A percentile compares a stretch with the other conserved stretches of the same genome.
phyloP scores from a whole-genome alignment of 2,888 invertebrate genomes.

The Erebia palarica region DNA sequence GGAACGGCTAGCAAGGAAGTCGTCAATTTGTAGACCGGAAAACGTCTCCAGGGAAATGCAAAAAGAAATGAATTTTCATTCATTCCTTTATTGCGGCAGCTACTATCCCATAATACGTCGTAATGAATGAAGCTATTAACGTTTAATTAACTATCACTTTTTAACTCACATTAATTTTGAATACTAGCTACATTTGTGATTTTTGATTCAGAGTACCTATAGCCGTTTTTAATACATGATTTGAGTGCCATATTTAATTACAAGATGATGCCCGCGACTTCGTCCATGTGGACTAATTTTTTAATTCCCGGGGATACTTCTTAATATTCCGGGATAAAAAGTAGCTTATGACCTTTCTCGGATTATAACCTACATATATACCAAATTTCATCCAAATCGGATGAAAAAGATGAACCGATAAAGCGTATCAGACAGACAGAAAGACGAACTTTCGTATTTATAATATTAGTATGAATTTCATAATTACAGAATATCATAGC shows the following conservation, averaged over 20 bases:
- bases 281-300: too few relatives aligned
- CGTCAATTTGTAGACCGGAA: conserved; percentile 33
- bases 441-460: background rate
- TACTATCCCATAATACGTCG: conserved; percentile 30
- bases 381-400: too few relatives aligned
- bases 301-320: too few relatives aligned
- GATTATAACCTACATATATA: too few relatives aligned
- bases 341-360: too few relatives aligned
- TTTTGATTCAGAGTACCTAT: too few relatives aligned
- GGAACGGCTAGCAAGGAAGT: conserved; percentile 16
- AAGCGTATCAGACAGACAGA: background rate
- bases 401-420: too few relatives aligned
- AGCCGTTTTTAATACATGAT: too few relatives aligned
- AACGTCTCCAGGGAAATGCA: conserved; percentile 33
- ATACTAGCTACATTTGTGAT: background rate
- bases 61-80: conserved; percentile 34
- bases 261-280: background rate
- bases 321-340: too few relatives aligned
- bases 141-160: background rate
- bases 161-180: background rate
- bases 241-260: background rate
- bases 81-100: conserved; percentile 26
- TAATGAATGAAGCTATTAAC: conserved; percentile 19
- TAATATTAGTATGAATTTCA: background rate
- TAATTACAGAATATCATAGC: too few relatives aligned